Percentiles rank a stretch among this genome's conserved stretches.
Evolutionary conservation across 2,888 invertebrate genomes (phyloP).

Genomic region (Timandra comae): DNA sequence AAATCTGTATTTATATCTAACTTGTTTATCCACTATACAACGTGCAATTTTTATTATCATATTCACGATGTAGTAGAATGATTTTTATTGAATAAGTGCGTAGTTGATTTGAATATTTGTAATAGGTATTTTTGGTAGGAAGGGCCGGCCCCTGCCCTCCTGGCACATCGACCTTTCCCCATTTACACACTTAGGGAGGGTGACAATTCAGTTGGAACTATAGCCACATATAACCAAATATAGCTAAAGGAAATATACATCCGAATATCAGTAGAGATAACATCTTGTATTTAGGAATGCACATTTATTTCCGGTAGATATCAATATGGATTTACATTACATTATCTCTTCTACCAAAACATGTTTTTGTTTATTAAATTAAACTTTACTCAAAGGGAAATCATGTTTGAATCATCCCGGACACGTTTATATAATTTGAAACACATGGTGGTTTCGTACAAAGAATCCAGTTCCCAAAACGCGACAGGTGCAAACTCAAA

Average conservation of each 20-base stretch:
- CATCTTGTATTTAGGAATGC: no score
- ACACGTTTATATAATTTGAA: slow-evolving; percentile 10
- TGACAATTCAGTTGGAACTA: slow-evolving; percentile 26
- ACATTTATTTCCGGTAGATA: no score
- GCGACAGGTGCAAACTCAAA: slow-evolving; percentile 54
- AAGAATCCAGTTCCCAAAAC: slow-evolving; percentile 13
- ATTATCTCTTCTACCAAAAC: no score
- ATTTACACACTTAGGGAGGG: slow-evolving; percentile 29
- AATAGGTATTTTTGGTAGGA: slow-evolving; percentile 16
- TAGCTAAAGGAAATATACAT: no score
- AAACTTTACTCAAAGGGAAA: no score
- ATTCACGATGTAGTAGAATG: neutral
- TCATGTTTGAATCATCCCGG: neutral
- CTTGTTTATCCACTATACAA: neutral
- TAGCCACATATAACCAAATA: no score
- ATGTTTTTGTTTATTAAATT: no score
- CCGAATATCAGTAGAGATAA: no score
- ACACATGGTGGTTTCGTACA: slow-evolving; percentile 28
- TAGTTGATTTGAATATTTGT: slow-evolving; percentile 4
- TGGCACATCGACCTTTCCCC: slow-evolving; percentile 41
- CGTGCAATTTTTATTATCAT: neutral
- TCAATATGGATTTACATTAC: no score
- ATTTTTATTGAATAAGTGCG: neutral
- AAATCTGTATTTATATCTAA: slow-evolving; percentile 3
- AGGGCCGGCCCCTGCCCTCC: slow-evolving; percentile 23